phyloP scores from a whole-genome alignment of 2,797 vertebrate species.

The Monodelphis domestica region DNA sequence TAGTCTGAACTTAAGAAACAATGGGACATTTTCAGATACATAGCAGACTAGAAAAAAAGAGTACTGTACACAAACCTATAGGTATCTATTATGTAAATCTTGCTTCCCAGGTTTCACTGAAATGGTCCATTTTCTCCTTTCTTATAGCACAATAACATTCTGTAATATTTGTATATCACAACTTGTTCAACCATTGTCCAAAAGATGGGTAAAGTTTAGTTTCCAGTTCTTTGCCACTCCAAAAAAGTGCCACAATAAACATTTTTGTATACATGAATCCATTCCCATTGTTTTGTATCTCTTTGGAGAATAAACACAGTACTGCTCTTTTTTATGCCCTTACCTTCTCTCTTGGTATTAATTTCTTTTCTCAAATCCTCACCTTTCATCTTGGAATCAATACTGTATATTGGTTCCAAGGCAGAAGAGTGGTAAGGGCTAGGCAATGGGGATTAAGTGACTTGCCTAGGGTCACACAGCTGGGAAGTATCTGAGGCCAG shows the following conservation, averaged over 20 bases:
- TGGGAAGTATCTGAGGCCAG: no score
- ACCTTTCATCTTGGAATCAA: no score
- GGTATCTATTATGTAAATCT: background rate
- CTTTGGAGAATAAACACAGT: background rate
- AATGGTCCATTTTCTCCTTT: background rate
- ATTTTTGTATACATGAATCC: background rate
- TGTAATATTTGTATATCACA: background rate
- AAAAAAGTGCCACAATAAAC: background rate
- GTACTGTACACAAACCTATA: background rate
- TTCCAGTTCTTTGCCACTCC: background rate
- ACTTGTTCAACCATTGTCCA: background rate
- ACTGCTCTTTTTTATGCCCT: no score
- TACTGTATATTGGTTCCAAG: no score
- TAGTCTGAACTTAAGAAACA: background rate
- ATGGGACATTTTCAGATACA: background rate
- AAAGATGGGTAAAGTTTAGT: background rate
- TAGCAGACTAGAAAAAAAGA: background rate
- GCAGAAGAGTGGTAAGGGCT: no score
- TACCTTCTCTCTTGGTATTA: no score
- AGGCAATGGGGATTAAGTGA: no score
- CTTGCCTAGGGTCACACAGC: no score
- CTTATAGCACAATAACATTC: background rate
- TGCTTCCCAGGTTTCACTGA: background rate
- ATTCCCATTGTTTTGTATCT: background rate
- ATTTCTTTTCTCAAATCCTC: no score